Base-by-base conservation (phyloP, 1,140 invertebrate species). In the Dryas iulia region DNA sequence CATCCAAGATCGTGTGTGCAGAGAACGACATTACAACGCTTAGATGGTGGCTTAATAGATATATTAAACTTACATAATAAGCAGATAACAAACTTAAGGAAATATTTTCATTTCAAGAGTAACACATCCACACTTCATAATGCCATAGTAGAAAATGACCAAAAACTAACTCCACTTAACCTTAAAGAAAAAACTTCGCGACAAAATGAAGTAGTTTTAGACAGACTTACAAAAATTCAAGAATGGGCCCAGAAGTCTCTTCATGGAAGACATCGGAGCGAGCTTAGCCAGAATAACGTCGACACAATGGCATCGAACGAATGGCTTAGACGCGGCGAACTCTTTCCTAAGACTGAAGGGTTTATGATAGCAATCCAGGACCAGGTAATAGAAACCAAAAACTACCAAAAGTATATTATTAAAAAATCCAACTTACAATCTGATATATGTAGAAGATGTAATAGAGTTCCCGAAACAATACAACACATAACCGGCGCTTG, bases 401-500 rank as follows among this genome's bases (percentile, higher is more conserved):
- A 62, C 24, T 62, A 62, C 31, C 59, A 52, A 5, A 62, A 62
- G 35, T 62, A 47, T 52, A 62, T 47, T 8, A 62, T 62, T 5
- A 62, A 62, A 62, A 47, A 5, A 52, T 14, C 18, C 5, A 52
- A 39, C 21, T 25, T 47, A 62, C 23, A 23, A 24, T 1, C 6
- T 24, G 33, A 62, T 21, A 8, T 47, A 5, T 62, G 59, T 26
- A 3, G 33, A 25, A 21, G 31, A 47, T 64, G 61, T 24, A 18
- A 54, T 11, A 54, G 61, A 18, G 7, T 14, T 23, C 52, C 61
- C 12, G 61, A 64, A 64, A 64, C 61, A 2, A 64, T 64, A 10
- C 61, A 64, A 30, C 47, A 64, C 18, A 65, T 65, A 33, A 65
- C 62, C 8, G 62, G 62, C 5, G 52, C 62, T 12, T 65, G 62